These are phyloP conservation scores for Eupithecia tripunctaria DNA, from an alignment of 2,888 invertebrate species.

Conservation along the genomic window DNA sequence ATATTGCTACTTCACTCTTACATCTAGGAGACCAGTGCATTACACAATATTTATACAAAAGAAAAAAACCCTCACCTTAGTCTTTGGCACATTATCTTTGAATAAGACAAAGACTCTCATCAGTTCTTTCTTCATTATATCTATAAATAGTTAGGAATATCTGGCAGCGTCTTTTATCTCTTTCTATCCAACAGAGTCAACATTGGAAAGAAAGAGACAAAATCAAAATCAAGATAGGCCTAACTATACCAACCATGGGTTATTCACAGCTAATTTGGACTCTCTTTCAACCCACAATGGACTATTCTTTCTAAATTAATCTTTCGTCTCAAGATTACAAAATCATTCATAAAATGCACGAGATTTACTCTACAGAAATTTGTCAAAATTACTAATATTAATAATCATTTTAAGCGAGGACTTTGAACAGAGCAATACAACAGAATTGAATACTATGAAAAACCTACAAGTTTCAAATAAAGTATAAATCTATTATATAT, in stretches of 20 bases:
- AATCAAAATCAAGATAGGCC: not conserved
- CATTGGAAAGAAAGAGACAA: not conserved
- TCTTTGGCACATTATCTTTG: conserved; percentile 85
- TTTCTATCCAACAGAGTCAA: not conserved
- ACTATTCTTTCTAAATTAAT: not conserved
- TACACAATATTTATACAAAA: conserved; percentile 67
- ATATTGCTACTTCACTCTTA: conserved; percentile 77
- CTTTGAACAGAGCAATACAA: not conserved
- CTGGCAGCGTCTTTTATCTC: not conserved
- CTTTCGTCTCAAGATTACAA: not conserved
- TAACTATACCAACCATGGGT: not conserved
- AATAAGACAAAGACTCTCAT: conserved; percentile 79
- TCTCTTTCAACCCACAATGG: conserved; percentile 10
- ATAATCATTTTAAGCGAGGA: not conserved
- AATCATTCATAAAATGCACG: not conserved
- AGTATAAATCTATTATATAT: not conserved
- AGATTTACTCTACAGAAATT: not conserved
- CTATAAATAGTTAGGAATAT: conserved; percentile 5
- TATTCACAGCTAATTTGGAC: conserved; percentile 7
- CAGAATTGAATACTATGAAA: not conserved
- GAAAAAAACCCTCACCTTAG: conserved; percentile 71
- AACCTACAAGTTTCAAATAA: not conserved
- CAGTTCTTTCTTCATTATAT: conserved; percentile 65
- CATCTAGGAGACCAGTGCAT: conserved; percentile 80
- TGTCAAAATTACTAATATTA: not conserved